Evolutionary conservation across 1,140 invertebrate species (phyloP).

Genomic region (Tetramorium simillimum): DNA sequence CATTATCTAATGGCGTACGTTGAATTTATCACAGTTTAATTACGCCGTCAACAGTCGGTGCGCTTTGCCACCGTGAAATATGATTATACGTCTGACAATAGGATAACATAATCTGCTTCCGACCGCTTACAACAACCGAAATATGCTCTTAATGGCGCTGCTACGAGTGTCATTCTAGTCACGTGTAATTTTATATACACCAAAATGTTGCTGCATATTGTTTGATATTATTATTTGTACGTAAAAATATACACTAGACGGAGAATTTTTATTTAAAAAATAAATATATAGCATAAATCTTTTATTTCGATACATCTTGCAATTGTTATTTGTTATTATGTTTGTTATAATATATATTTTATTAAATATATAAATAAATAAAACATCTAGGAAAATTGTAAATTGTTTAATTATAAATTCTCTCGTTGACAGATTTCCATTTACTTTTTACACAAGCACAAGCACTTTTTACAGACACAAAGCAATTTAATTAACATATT

Average conservation of each 20-base stretch:
- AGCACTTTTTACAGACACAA: background rate
- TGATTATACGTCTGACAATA: slow-evolving; percentile 21
- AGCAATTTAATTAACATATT: background rate
- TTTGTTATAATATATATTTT: background rate
- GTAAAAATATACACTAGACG: background rate
- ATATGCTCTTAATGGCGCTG: slow-evolving; percentile 42
- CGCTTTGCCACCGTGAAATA: slow-evolving; percentile 31
- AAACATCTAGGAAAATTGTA: background rate
- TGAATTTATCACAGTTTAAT: slow-evolving; percentile 58
- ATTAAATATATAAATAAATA: too few species aligned
- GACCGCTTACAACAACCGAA: slow-evolving; percentile 50
- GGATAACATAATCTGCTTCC: slow-evolving; percentile 50
- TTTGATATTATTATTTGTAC: background rate
- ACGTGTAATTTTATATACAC: slow-evolving; percentile 30
- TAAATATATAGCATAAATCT: too few species aligned
- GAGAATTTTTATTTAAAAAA: background rate
- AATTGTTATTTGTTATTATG: background rate
- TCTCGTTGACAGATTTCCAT: background rate
- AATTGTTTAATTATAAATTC: slow-evolving; percentile 3
- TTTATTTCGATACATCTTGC: background rate
- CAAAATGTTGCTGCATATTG: background rate
- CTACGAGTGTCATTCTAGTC: slow-evolving; percentile 29
- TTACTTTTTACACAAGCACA: background rate
- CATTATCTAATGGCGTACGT: slow-evolving; percentile 55
- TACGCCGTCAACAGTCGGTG: slow-evolving; percentile 44